Percentiles rank a stretch among this genome's conserved stretches.
phyloP scores from a whole-genome alignment of 2,888 invertebrate species.

The Amiota minor region DNA sequence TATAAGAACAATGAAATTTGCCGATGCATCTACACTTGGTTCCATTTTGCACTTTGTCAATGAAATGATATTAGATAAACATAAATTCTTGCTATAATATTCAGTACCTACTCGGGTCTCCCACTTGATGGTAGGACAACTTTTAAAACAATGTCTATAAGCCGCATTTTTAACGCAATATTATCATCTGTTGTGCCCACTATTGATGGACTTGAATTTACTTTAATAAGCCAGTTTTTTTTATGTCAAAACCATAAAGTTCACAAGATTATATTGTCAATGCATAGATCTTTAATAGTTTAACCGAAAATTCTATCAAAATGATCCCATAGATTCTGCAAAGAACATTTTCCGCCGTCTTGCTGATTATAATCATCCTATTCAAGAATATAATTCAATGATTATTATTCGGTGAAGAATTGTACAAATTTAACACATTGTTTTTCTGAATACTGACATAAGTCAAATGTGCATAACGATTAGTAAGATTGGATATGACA shows the following conservation, averaged over 20 bases:
- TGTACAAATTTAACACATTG: slow-evolving; percentile 74
- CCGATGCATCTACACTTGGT: slow-evolving; percentile 84
- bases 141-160: slow-evolving; percentile 93
- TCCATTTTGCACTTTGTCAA: slow-evolving; percentile 81
- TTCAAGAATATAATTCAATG: neutral
- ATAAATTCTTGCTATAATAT: neutral
- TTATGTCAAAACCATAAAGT: slow-evolving; percentile 95
- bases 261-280: slow-evolving; percentile 84
- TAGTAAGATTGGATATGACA: slow-evolving; percentile 89
- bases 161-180: slow-evolving; percentile 92
- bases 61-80: neutral
- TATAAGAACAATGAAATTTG: slow-evolving; percentile 77
- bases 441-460: slow-evolving; percentile 99
- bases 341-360: slow-evolving; percentile 95
- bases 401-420: neutral
- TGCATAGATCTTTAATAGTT: slow-evolving; percentile 89
- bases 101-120: slow-evolving; percentile 79
- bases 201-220: slow-evolving; percentile 95
- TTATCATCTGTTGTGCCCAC: slow-evolving; percentile 96
- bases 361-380: slow-evolving; percentile 91
- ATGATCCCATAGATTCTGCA: slow-evolving; percentile 90
- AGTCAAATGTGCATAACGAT: slow-evolving; percentile 95
- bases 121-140: slow-evolving; percentile 92
- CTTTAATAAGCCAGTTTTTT: slow-evolving; percentile 96
- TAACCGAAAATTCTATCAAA: slow-evolving; percentile 93